Evolutionary conservation across 2,888 invertebrate species (phyloP), one percentile per base, ranked within the genome.

Genomic region (Acrocera orbiculus): DNA sequence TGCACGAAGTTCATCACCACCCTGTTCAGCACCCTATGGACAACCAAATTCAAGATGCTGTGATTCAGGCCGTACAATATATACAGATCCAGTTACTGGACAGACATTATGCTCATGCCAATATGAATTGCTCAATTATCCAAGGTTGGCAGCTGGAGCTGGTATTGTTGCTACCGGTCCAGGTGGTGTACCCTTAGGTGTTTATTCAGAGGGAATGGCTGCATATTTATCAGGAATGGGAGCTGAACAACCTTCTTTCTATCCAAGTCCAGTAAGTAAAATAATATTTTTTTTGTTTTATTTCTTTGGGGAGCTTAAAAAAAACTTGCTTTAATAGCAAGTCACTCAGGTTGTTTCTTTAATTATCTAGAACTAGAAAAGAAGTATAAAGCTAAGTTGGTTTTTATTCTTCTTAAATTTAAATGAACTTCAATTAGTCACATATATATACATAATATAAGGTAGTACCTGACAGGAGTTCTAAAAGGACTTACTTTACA

Each of bases 81-180:
- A 83, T 65, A 83, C 83, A 54, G 86, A 86, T 62, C 86, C 86
- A 27, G 69, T 85, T 46, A 82, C 83, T 46, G 85, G 86, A 35
- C 83, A 85, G 62, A 82, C 79, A 36, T 76, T 86, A 42, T 86
- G 86, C 65, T 85, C 85, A 49, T 86, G 86, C 62, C 86, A 86
- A 61, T 85, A 85, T 64, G 85, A 85, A 64, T 72, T 87, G 48
- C 71, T 87, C 50, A 67, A 62, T 50, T 73, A 73, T 50, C 85
- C 82, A 63, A 69, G 83, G 53, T 67, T 85, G 41, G 78, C 70
- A 23, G 67, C 60, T 29, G 58, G 58, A 32, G 58, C 56, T 29
- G 53, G 56, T 31, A 45, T 57, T 9, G 58, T 58, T 13, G 44
- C 63, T 9, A 66, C 72, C 13, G 59, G 58, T 23, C 58, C 67